A percentile compares a stretch with the other conserved stretches of the same genome.
phyloP scores from a whole-genome alignment of 1,140 invertebrate genomes.

The Ceratoteleas bidentatus region DNA sequence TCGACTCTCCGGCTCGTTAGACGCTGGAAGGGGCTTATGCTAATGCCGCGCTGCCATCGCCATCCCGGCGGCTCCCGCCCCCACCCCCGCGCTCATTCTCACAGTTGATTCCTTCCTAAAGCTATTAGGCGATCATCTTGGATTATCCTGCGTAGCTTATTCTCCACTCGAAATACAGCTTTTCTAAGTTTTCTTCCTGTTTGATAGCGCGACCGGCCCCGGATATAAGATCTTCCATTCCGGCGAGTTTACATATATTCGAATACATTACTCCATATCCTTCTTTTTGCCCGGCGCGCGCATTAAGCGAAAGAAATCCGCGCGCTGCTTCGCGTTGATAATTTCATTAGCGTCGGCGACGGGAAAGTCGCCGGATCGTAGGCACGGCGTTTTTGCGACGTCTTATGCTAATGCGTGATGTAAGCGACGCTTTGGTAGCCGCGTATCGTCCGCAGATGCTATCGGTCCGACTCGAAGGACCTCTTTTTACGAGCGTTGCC shows the following conservation, averaged over 20 bases:
- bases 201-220: constrained; percentile 46
- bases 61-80: constrained; percentile 36
- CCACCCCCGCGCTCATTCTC: constrained; percentile 58
- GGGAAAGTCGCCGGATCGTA: constrained; percentile 10
- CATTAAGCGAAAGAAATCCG: constrained; percentile 48
- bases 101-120: constrained; percentile 80
- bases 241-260: constrained; percentile 58
- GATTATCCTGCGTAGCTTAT: constrained; percentile 78
- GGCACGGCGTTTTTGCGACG: constrained; percentile 12
- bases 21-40: constrained; percentile 73
- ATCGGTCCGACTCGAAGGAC: constrained; percentile 27
- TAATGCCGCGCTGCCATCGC: constrained; percentile 73
- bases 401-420: constrained; percentile 37
- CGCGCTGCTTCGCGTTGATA: constrained; percentile 26
- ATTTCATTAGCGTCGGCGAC: constrained; percentile 36
- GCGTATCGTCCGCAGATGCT: constrained; percentile 26
- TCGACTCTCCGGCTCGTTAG: constrained; percentile 74
- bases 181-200: constrained; percentile 76
- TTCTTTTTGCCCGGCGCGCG: constrained; percentile 11
- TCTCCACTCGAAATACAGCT: constrained; percentile 75
- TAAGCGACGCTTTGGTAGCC: constrained; percentile 22
- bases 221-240: constrained; percentile 62
- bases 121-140: constrained; percentile 81
- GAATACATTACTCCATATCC: constrained; percentile 57
- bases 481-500: constrained; percentile 60